Percentiles rank a stretch among this genome's conserved stretches.
Conservation (phyloP, 1,140 invertebrate species). For the Leptinotarsa texana region DNA sequence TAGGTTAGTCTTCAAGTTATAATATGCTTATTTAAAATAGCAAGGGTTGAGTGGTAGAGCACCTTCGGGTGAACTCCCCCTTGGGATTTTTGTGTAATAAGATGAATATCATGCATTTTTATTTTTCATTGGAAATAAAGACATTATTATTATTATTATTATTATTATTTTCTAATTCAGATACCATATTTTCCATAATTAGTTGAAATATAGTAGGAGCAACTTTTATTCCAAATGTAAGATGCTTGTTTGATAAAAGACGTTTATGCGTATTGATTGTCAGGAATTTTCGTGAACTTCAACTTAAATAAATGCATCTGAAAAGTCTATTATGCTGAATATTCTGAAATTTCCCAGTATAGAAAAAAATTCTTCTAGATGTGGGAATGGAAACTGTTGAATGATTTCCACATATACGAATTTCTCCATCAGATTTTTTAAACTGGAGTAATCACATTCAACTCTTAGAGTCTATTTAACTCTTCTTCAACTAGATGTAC, state of each 20-base stretch:
- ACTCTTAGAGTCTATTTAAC: too few relatives aligned
- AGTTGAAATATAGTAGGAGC: background rate
- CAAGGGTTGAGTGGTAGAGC: too few relatives aligned
- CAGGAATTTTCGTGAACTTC: background rate
- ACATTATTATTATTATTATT: too few relatives aligned
- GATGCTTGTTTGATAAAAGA: background rate
- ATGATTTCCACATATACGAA: background rate
- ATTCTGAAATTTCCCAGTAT: background rate
- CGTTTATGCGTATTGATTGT: background rate
- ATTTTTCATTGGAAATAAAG: too few relatives aligned
- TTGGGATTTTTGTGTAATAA: too few relatives aligned
- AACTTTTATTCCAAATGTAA: background rate
- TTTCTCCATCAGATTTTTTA: background rate
- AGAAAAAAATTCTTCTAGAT: background rate
- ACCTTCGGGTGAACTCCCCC: too few relatives aligned
- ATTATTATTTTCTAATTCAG: background rate
- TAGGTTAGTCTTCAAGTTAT: too few relatives aligned
- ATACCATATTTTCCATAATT: background rate
- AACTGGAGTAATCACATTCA: background rate
- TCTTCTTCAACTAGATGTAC: background rate
- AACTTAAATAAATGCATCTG: background rate
- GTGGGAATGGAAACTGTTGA: background rate
- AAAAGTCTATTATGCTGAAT: background rate
- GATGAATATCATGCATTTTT: too few relatives aligned
- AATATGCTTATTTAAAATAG: too few relatives aligned